Evolutionary conservation across 1,140 invertebrate genomes (phyloP), one percentile per base, ranked within the genome.

Genomic region (Conopomorpha cramerella): DNA sequence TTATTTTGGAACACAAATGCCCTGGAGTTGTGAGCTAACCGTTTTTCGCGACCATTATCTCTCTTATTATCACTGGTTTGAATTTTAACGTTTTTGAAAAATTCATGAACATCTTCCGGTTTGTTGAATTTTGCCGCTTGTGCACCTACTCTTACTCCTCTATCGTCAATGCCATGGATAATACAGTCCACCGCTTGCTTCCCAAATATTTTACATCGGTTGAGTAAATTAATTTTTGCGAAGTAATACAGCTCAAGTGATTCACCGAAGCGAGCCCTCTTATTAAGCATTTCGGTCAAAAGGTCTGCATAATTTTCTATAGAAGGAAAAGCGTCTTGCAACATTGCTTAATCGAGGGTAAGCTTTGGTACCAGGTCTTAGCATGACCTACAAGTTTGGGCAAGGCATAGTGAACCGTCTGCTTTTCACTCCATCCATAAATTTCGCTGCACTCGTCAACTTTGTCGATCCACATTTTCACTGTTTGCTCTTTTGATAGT

Each of bases 141-240:
- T 8, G 48, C 49, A 1, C 44, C 36, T 25, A 55, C 30, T 13
- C 41, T 10, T 8, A 51, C 35, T 1, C 42, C 34, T n/a, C 40
- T 45, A 43, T 55, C 49, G 1, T 55, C 48, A 11, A 60, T 39
- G 0, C 45, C 54, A 23, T 46, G 34, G 13, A 60, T 6, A 13
- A 61, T 16, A 34, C 54, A 57, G 12, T 49, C 49, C 16, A 55
- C 46, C 19, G 53, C 55, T 40, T 48, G 38, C 27, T 41, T 51
- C 6, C 38, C 43, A 38, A 45, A 37, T 3, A 55, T 55, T 43
- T 50, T 45, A 38, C 53, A 55, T 0, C 45, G 8, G 12, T 42
- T 49, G 15, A 57, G 32, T 8, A 60, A 15, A 11, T 54, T 51
- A 3, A 47, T 42, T 41, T 63, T 57, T 2, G 45, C 11, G 35